These are phyloP conservation scores for Polypedilum pembai DNA, from an alignment of 1,140 invertebrate species.

Conservation along the genomic window DNA sequence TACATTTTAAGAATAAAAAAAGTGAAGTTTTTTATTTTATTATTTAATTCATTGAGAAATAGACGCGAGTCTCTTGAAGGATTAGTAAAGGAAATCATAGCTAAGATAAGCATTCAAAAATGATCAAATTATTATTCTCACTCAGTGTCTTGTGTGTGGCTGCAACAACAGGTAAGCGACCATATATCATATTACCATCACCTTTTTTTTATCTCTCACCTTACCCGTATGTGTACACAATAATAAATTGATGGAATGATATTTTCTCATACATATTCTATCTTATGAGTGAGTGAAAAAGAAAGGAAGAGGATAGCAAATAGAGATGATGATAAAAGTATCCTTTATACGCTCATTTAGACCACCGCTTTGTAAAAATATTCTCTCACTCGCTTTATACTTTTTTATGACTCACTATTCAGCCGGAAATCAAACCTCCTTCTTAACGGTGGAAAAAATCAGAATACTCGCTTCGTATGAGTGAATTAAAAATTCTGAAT, in stretches of 20 bases:
- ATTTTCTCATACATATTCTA: no score
- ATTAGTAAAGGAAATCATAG: conserved; percentile 22
- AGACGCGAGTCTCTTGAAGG: background rate
- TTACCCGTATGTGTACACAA: background rate
- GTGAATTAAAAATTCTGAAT: background rate
- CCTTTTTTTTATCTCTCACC: background rate
- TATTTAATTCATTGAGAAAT: no score
- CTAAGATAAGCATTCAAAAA: conserved; percentile 14
- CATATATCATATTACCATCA: conserved; percentile 9
- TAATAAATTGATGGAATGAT: background rate
- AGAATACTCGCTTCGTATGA: background rate
- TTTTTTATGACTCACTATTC: background rate
- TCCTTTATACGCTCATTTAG: background rate
- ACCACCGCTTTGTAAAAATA: background rate
- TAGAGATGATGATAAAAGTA: conserved; percentile 15
- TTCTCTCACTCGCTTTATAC: background rate
- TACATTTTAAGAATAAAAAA: background rate
- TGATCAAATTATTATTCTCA: conserved; percentile 21
- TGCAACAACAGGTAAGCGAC: conserved; percentile 25
- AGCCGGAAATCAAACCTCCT: conserved; percentile 4
- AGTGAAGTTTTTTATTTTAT: no score
- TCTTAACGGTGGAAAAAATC: conserved; percentile 4
- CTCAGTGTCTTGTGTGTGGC: conserved; percentile 12
- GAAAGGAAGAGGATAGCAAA: background rate
- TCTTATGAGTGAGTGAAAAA: background rate